These are phyloP conservation scores for Sialia sialis DNA, from an alignment of 2,113 vertebrate genomes.

Conservation along the genomic window DNA sequence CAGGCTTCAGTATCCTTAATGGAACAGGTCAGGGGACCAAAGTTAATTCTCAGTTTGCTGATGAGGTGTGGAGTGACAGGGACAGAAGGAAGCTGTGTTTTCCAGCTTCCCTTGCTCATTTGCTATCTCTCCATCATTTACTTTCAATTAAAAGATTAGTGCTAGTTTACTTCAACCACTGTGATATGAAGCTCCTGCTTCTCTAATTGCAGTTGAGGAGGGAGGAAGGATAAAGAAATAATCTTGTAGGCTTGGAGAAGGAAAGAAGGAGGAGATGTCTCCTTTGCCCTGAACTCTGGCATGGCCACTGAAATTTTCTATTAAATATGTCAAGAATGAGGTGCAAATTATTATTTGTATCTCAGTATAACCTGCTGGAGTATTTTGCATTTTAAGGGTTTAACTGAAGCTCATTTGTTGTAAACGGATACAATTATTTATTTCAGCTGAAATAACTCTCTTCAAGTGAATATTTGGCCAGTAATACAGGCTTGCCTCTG, in stretches of 20 bases:
- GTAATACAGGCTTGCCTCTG: background rate
- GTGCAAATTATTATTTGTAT: background rate
- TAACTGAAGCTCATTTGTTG: background rate
- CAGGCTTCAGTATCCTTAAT: background rate
- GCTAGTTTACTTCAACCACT: background rate
- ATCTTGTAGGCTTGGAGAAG: background rate
- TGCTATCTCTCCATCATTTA: conserved; percentile 46
- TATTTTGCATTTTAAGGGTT: background rate
- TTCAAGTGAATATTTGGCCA: background rate
- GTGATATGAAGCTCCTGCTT: background rate
- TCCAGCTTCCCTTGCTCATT: background rate
- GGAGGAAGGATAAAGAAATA: background rate
- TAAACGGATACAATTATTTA: background rate
- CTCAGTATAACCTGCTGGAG: background rate
- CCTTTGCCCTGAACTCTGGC: background rate
- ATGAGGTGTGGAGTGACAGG: background rate
- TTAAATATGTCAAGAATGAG: background rate
- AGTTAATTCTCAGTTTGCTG: background rate
- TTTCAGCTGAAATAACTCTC: background rate
- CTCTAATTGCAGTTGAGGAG: conserved; percentile 1
- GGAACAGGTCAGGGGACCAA: background rate
- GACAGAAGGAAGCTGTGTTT: background rate
- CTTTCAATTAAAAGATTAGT: conserved; percentile 71
- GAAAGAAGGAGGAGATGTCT: background rate
- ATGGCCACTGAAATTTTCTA: background rate